Evolutionary conservation across 2,113 vertebrate species (phyloP), one percentile per base, ranked within the genome.

Genomic region (Alethe diademata): DNA sequence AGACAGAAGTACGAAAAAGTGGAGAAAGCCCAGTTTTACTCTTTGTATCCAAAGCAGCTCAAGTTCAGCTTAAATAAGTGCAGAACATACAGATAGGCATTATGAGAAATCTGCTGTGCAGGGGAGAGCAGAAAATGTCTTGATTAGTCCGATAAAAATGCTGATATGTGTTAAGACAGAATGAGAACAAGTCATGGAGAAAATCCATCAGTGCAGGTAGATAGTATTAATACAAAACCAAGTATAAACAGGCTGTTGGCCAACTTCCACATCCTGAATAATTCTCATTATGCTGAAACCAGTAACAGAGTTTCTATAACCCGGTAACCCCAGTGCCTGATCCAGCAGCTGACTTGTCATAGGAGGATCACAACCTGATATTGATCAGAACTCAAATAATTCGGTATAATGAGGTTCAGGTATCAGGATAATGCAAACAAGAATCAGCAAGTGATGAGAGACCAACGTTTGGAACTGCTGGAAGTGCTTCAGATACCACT

Each of bases 311-410:
- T 19, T 18, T 51, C 22, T 38, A 31, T 6, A 50, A n/a, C 5
- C 2, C 0, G 0, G 42, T 26, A 36, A 25, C 8, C 28, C 12
- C 2, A 1, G 29, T 38, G 14, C 6, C 31, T 60, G 35, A 45
- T n/a, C n/a, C 36, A 60, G 19, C 18, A 53, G 19, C 28, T 58
- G 18, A 33, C 23, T 58, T 66, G 12, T 26, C 20, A 12, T 4
- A 13, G 12, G 24, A 80, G 4, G 5, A 71, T 23, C n/a, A 50
- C 16, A 66, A 47, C 26, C 24, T 43, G 20, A 16, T 76, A 29
- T 64, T 40, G 33, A 51, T 62, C 47, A 74, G 26, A 29, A 36
- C 23, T 33, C 11, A 3, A 53, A 14, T 73, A 43, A 47, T 36
- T 36, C 3, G 19, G 3, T 58, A 5, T 58, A 50, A 58, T 1